These are phyloP conservation scores for Phylloscopus trochilus DNA, from an alignment of 2,113 vertebrate genomes.

Conservation along the genomic window DNA sequence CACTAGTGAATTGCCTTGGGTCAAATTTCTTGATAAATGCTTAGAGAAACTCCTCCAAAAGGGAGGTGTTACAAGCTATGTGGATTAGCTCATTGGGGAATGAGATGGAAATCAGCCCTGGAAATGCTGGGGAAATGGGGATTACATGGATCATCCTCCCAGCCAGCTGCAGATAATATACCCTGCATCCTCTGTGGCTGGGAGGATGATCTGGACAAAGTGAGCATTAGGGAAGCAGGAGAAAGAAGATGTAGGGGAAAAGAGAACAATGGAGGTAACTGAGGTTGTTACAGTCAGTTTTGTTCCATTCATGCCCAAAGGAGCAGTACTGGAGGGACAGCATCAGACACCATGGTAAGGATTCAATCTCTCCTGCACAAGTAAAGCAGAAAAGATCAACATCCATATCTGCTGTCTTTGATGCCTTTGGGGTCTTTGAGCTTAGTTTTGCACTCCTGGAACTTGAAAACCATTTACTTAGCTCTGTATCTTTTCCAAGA, in stretches of 20 bases:
- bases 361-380: not conserved
- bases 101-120: not conserved
- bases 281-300: not conserved
- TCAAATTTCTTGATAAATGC: not conserved
- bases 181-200: not conserved
- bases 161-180: not conserved
- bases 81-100: not conserved
- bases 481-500: not conserved
- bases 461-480: not conserved
- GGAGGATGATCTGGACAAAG: not conserved
- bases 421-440: not conserved
- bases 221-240: not conserved
- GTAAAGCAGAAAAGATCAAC: not conserved
- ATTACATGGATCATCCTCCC: not conserved
- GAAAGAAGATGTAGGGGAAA: not conserved
- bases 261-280: not conserved
- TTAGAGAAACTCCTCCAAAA: not conserved
- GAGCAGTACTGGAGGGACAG: not conserved
- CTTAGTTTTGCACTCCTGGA: not conserved
- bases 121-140: not conserved
- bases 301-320: not conserved
- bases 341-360: not conserved
- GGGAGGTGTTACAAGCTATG: rapidly evolving
- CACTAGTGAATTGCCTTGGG: not conserved
- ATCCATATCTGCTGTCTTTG: not conserved